Percentiles rank a stretch among this genome's conserved stretches.
Evolutionary conservation across 2,888 invertebrate species (phyloP).

Genomic region (Liposcelis brunnea): DNA sequence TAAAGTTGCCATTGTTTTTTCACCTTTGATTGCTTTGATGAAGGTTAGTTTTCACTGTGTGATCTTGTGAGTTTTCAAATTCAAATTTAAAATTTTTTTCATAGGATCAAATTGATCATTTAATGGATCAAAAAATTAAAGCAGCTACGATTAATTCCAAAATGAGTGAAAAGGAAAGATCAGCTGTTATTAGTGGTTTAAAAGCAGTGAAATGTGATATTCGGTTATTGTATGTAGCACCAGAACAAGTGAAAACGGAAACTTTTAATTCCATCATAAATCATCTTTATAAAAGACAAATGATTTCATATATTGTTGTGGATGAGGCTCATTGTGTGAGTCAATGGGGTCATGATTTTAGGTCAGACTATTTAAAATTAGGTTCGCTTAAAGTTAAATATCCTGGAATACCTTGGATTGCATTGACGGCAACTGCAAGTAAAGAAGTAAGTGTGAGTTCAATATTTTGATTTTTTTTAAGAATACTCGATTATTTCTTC

Average conservation of each 20-base stretch:
- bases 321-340: conserved; percentile 98
- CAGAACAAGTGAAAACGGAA: conserved; percentile 80
- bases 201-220: conserved; percentile 53
- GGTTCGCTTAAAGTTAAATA: conserved; percentile 46
- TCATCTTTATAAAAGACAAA: conserved; percentile 51
- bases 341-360: conserved; percentile 98
- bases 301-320: conserved; percentile 78
- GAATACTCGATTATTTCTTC: neutral
- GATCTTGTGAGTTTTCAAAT: conserved; percentile 3
- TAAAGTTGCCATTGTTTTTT: conserved; percentile 82
- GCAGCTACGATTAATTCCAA: conserved; percentile 90
- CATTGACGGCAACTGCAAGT: conserved; percentile 90
- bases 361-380: conserved; percentile 84
- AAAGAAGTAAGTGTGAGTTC: conserved; percentile 30
- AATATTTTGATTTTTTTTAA: conserved; percentile 9
- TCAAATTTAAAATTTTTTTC: conserved; percentile 13
- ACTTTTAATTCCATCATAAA: conserved; percentile 41
- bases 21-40: conserved; percentile 89
- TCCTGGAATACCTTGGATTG: conserved; percentile 56
- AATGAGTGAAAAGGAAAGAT: conserved; percentile 57
- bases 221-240: conserved; percentile 85
- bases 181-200: conserved; percentile 60
- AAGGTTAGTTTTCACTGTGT: conserved; percentile 36
- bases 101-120: conserved; percentile 81
- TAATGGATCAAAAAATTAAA: conserved; percentile 54